Evolutionary conservation across 1,140 invertebrate species (phyloP), one percentile per base, ranked within the genome.

Genomic region (Hyphantria cunea): DNA sequence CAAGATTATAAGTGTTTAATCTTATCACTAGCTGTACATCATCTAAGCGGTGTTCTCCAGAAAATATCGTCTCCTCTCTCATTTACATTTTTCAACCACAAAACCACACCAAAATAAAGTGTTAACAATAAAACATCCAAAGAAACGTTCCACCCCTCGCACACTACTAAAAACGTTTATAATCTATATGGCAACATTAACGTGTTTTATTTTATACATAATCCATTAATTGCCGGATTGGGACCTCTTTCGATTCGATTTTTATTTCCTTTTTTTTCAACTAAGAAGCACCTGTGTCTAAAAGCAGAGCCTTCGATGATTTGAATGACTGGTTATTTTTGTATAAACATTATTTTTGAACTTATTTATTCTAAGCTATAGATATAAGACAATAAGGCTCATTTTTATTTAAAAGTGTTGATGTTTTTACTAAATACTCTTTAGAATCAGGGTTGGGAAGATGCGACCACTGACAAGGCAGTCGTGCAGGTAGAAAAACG

Each of bases 271-370:
- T 41, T 68, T 66, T 72, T 78, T 76, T 74, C 64, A 76, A 64
- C 63, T 49, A 65, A 65, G 63, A 68, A 78, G 74, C 82, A 86
- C 82, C 85, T 84, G 85, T 85, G 70, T 68, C 73, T 75, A 70
- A 76, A 79, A 76, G 71, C 75, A 64, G 68, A 69, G 73, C 71
- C 78, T 66, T 66, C 76, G 74, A 81, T 81, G 75, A 86, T 81
- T 82, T 71, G 76, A 74, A 84, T 88, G 85, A 88, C 82, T 86
- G 69, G 82, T 79, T 81, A 82, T 86, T 84, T 84, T 78, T 78
- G 55, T 68, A 78, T 71, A 84, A 88, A 86, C 82, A 84, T 17
- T 14, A 49, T 25, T 42, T 60, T 14, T 42, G 12, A n/a, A 5
- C 0, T 11, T 9, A 39, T 14, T 3, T 6, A 55, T 54, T 10